phyloP scores from a whole-genome alignment of 2,113 vertebrate species.

The Chascanopsetta lugubris region DNA sequence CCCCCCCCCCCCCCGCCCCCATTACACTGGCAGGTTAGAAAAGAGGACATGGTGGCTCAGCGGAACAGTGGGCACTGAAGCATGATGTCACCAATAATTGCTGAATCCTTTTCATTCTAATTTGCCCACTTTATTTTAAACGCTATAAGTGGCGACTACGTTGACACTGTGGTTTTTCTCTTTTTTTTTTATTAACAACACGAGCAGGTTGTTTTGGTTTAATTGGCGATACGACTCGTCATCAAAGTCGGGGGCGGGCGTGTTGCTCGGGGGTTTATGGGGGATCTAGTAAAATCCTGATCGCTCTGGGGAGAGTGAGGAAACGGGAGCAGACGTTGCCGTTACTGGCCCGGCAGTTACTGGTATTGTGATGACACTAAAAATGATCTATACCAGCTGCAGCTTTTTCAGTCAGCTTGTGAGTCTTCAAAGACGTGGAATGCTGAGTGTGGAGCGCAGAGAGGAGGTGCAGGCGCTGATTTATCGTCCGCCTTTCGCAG shows the following conservation, averaged over 20 bases:
- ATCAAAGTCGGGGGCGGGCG: conserved; percentile 51
- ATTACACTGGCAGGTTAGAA: conserved; percentile 35
- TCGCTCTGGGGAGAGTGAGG: conserved; percentile 39
- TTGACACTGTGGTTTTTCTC: conserved; percentile 16
- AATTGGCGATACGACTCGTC: conserved; percentile 45
- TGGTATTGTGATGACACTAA: conserved; percentile 56
- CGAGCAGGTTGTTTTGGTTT: conserved; percentile 19
- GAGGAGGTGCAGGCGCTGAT: conserved; percentile 12
- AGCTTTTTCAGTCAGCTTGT: conserved; percentile 53
- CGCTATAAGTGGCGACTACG: conserved; percentile 10
- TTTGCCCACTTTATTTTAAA: conserved; percentile 10
- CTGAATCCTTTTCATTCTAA: conserved; percentile 37
- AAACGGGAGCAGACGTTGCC: conserved; percentile 41
- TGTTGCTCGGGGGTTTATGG: conserved; percentile 44
- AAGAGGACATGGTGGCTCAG: conserved; percentile 40
- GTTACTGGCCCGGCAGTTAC: conserved; percentile 50
- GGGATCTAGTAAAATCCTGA: conserved; percentile 55
- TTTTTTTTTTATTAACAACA: conserved; percentile 39
- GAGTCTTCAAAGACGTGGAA: conserved; percentile 41
- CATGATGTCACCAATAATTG: conserved; percentile 54
- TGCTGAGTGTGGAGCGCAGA: conserved; percentile 16
- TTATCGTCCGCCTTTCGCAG: conserved; percentile 12
- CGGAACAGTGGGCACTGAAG: conserved; percentile 31
- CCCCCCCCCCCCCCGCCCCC: conserved; percentile 38
- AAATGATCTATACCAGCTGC: conserved; percentile 55